Evolutionary conservation across 2,888 invertebrate species (phyloP).

Genomic region (Pilophorus perplexus): DNA sequence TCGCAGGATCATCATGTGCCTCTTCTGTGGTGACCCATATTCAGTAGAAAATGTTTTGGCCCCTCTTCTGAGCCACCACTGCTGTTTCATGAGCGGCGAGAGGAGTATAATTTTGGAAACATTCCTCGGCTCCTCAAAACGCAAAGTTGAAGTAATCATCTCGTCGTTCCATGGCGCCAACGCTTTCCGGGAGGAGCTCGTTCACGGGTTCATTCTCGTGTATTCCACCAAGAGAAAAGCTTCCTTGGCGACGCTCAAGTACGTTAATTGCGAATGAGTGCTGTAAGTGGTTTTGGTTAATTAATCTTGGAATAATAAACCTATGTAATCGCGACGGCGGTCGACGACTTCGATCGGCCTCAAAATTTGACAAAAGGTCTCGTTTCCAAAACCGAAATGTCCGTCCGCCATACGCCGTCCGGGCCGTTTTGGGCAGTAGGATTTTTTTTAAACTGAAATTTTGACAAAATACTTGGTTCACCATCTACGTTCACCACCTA

Average conservation of each 20-base stretch:
- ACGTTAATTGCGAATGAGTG: conserved; percentile 51
- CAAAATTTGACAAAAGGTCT: too few species aligned
- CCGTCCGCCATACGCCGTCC: too few species aligned
- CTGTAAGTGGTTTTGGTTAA: not conserved
- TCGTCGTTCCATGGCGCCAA: conserved; percentile 93
- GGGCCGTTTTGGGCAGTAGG: too few species aligned
- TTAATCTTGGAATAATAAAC: too few species aligned
- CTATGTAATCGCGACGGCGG: too few species aligned
- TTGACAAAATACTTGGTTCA: too few species aligned
- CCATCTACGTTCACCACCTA: too few species aligned
- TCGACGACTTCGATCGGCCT: too few species aligned
- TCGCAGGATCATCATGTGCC: conserved; percentile 83
- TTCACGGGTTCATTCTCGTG: conserved; percentile 92
- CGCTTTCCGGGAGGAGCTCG: conserved; percentile 85
- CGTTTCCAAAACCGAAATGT: too few species aligned
- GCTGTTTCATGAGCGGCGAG: conserved; percentile 80
- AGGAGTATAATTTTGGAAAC: conserved; percentile 88
- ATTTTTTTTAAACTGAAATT: too few species aligned
- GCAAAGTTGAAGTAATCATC: conserved; percentile 85
- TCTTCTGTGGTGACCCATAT: conserved; percentile 94
- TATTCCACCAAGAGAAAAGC: conserved; percentile 94
- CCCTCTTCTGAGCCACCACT: conserved; percentile 81
- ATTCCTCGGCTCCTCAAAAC: conserved; percentile 84
- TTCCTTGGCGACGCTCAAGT: conserved; percentile 88
- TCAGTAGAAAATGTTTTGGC: conserved; percentile 85